Base-by-base conservation (phyloP, 64 coral and sea anemone genomes). In the Astreopora myriophthalma region DNA sequence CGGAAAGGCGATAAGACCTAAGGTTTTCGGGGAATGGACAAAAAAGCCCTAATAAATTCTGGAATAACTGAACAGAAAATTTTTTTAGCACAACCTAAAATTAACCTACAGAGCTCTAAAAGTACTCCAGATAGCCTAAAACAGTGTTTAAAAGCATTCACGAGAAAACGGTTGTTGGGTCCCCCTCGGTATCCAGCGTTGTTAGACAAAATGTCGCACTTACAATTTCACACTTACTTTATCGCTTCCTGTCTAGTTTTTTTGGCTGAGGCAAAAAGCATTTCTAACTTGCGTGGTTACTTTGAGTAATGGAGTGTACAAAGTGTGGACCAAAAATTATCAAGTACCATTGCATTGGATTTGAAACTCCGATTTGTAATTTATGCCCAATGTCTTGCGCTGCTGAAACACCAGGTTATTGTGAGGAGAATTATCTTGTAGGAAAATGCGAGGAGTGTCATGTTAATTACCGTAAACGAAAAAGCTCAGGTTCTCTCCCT, bases 341-440 rank as follows among this genome's bases (percentile, higher is more conserved):
- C 69, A 92, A 92, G 73, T 92, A 92, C 24, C 67, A 31, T 25
- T 92, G 79, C 32, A 92, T 85, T 74, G 44, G 25, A 49, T 92
- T 79, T 60, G 85, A 92, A 72, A 73, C 22, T 42, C 89, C 76
- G 25, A 91, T 84, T 72, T 91, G 89, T 35, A 92, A 92, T 60
- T 33, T 74, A 84, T 75, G 48, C 26, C 84, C 89, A 33, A 31
- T 75, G 12, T 72, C 79, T 85, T 92, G 89, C 63, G 74, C 89
- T 24, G 69, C 52, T 14, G 80, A 85, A 92, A 92, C 89, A 26
- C 89, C 89, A 13, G 78, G 89, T 39, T 92, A 92, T 84, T 84
- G 79, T 48, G 79, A 92, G 39, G 46, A 92, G 34, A 74, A 25
- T 2, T 92, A 70, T 57, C 31, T 57, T 92, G 89, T 92, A 85